These are phyloP conservation scores for Anas flavirostris DNA, from an alignment of 2,797 vertebrate species.

Conservation along the genomic window DNA sequence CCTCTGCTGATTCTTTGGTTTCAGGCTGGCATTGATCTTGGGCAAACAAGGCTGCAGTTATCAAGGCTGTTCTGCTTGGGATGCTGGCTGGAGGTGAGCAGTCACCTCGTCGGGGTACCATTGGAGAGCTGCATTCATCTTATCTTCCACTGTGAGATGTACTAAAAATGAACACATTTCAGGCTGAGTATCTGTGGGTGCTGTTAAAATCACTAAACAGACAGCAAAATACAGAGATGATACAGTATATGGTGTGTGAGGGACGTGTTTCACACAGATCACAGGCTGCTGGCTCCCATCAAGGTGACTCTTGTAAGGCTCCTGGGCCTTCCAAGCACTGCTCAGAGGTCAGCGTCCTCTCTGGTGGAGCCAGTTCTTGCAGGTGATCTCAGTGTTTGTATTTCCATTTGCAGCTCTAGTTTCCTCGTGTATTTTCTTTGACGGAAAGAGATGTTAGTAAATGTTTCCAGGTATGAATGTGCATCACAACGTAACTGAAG, in stretches of 20 bases:
- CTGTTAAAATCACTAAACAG: neutral
- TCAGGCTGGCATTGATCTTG: neutral
- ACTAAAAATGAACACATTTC: neutral
- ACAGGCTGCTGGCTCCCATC: constrained; percentile 1
- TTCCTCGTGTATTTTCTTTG: constrained; percentile 4
- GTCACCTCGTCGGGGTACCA: neutral
- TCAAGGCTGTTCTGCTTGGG: neutral
- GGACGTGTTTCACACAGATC: neutral
- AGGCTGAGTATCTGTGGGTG: neutral
- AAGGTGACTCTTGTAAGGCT: neutral
- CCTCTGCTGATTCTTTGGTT: neutral
- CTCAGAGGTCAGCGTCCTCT: neutral
- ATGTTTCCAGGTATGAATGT: neutral
- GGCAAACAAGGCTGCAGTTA: neutral
- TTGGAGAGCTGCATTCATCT: neutral
- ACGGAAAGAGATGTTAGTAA: neutral
- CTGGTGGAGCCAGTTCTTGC: neutral
- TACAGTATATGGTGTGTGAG: neutral
- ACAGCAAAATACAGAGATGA: neutral
- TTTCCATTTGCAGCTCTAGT: constrained; percentile 1
- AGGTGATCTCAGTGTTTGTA: constrained; percentile 22
- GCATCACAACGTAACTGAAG: neutral
- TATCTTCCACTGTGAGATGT: neutral
- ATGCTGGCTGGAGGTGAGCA: neutral
- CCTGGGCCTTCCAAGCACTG: neutral